Evolutionary conservation across 2,797 vertebrate species (phyloP), one percentile per base, ranked within the genome.

Genomic region (Lophius americanus): DNA sequence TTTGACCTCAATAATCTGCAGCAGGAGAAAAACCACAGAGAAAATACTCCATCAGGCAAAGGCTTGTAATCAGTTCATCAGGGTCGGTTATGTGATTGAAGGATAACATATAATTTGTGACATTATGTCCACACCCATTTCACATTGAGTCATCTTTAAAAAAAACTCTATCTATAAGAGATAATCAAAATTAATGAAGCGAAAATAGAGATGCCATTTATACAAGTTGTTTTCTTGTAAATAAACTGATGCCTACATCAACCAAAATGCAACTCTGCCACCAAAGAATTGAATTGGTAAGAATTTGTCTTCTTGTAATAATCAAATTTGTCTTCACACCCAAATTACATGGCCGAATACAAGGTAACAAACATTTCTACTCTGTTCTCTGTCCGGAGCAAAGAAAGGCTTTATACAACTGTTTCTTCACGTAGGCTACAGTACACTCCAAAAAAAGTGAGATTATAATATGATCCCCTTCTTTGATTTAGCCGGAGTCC

Each of bases 1-100:
- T 82, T 94, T 96, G 63, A 99, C 75, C 78, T 99, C 97, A 79
- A 99, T 98, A 14, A 95, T 93, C 94, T 95, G 84, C 38, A 66
- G 50, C 7, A 42, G 42, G 42, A 73, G 38, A 79, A n/a, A 56
- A 49, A 54, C 64, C 41, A 64, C 7, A 75, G 13, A 44, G 13
- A 7, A 55, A 48, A 32, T 4, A 70, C 70, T 66, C 70, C 36
- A 68, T 52, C 36, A 37, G 32, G 51, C 2, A 13, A 1, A 56
- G 23, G 44, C 61, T 13, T 76, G 32, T 56, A 55, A 60, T 11
- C 7, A 3, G 14, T 10, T 41, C 36, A 64, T 60, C 50, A 54
- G 48, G 48, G 49, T 10, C 6, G 33, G n/a, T 5, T 0, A 3
- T 57, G 55, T 58, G 43, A 73, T 64, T 55, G 44, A 46, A 76